These are phyloP conservation scores for Myiopsitta monachus DNA, from an alignment of 2,113 vertebrate genomes.

Conservation along the genomic window DNA sequence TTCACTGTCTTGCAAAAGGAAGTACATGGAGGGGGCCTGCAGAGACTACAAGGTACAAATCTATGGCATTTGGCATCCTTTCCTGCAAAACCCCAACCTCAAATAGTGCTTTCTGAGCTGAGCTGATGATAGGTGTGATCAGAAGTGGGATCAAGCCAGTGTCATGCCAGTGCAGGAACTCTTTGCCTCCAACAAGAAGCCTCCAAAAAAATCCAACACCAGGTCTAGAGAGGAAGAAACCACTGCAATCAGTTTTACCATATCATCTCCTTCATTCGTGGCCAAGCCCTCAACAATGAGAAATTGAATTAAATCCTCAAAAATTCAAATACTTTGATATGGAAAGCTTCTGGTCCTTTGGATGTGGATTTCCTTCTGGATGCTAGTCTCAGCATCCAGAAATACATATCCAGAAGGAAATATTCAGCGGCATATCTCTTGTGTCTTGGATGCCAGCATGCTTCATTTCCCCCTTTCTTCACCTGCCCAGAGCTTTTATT, in stretches of 20 bases:
- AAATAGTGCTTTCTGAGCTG: rapidly evolving
- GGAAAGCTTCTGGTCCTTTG: not conserved
- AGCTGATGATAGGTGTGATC: rapidly evolving
- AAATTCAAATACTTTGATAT: not conserved
- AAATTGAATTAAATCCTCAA: not conserved
- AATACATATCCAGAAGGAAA: not conserved
- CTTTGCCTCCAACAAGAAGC: not conserved
- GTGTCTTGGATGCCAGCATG: not conserved
- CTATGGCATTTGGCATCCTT: not conserved
- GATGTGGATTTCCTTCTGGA: not conserved
- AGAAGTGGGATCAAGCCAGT: not conserved
- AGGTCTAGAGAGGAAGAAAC: not conserved
- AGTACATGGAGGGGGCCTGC: not conserved
- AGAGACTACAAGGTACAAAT: not conserved
- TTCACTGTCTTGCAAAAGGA: not conserved
- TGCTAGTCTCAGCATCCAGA: not conserved
- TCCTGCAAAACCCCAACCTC: not conserved
- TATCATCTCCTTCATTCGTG: not conserved
- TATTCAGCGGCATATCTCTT: not conserved
- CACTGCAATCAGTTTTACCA: not conserved
- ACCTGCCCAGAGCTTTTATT: rapidly evolving
- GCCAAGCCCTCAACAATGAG: not conserved
- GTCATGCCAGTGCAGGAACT: not conserved
- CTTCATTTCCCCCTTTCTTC: rapidly evolving
- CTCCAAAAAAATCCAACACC: not conserved